Percentiles rank a stretch among this genome's conserved stretches.
These are phyloP conservation scores for Champsocephalus gunnari DNA, from an alignment of 2,797 vertebrate genomes.

Conservation along the genomic window DNA sequence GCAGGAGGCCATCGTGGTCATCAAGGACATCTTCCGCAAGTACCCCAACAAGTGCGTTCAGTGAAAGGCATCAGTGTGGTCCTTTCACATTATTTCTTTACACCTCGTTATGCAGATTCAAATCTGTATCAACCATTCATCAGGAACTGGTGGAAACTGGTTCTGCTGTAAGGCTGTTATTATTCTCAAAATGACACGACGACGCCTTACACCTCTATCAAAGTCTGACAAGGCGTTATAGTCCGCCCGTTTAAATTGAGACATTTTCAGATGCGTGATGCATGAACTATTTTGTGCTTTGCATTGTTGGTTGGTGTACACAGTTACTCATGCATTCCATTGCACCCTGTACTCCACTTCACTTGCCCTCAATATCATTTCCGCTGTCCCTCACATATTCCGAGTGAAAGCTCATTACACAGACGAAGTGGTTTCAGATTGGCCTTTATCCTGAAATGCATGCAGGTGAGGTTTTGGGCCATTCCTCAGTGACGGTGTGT, in stretches of 20 bases:
- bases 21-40: conserved; percentile 99
- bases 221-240: neutral
- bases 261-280: neutral
- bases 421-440: conserved; percentile 20
- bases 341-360: conserved; percentile 10
- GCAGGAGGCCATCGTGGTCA: conserved; percentile 98
- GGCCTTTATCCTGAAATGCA: conserved; percentile 12
- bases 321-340: conserved; percentile 4
- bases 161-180: neutral
- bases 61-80: neutral
- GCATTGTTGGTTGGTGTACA: neutral
- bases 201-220: neutral
- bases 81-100: neutral
- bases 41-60: conserved; percentile 97
- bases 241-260: too few relatives aligned
- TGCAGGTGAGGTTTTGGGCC: conserved; percentile 14
- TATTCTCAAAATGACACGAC: neutral
- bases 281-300: neutral
- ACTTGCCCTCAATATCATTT: conserved; percentile 19
- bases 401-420: conserved; percentile 23
- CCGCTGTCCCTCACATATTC: neutral
- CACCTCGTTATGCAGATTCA: neutral
- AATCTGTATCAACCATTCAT: neutral
- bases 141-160: neutral
- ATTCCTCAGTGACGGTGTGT: neutral